Base-by-base conservation (phyloP, 2,888 invertebrate genomes). In the Eustalomyia histrio region DNA sequence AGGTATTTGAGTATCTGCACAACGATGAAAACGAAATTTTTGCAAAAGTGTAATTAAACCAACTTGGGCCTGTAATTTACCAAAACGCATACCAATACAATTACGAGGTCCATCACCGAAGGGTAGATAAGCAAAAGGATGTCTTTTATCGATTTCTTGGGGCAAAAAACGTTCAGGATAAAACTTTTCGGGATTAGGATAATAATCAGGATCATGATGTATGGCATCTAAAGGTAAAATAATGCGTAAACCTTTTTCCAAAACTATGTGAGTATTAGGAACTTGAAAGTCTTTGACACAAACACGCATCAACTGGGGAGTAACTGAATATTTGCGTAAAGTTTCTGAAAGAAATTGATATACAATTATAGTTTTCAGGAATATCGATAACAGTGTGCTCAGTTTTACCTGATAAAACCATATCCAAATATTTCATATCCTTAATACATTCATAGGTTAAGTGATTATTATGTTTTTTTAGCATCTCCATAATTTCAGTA, bases 81-180 rank as follows among this genome's bases (percentile, higher is more conserved):
- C 89, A 65, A 89, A 89, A 18, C 89, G 84, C 47, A 86, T 65
- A 0, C 88, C 90, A 53, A 89, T 86, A 72, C 89, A 89, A 69
- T 85, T 89, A 1, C 89, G 84, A 0, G 88, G 89, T 16, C 90
- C 89, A 64, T 88, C 88, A 0, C 89, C 89, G 55, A 90, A 90
- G 1, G 88, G 86, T 21, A 86, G 65, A 81, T 64, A 90, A 90
- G 14, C 90, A 24, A 65, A 83, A 0, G 88, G 85, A 79, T 92
- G 92, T 55, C 93, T 87, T 52, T 90, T 91, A 1, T 91, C 89
- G 55, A 92, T 92, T 35, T 92, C 92, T 82, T 93, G 92, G 0
- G 91, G 88, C 0, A 90, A 86, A 85, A 94, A 94, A 84, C 94
- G 90, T 14, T 94, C 93, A 0, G 94, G 94, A 65, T 93, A 91